phyloP scores from a whole-genome alignment of 2,797 vertebrate genomes.

The Cuculus canorus region DNA sequence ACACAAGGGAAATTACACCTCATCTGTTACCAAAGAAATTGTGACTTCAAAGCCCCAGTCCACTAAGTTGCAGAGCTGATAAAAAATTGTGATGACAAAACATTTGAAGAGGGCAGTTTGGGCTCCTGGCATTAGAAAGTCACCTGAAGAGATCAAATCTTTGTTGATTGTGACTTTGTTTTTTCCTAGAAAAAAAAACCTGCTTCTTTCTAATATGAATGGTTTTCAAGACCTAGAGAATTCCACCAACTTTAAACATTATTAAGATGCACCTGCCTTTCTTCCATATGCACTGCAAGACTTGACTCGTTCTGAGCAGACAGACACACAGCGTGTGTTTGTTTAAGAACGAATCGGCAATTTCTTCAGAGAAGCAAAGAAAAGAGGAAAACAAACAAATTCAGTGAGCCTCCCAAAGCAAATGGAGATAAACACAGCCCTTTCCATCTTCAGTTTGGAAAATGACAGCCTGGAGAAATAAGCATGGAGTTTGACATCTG shows the following conservation, averaged over 20 bases:
- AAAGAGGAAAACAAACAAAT: not conserved
- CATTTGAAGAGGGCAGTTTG: not conserved
- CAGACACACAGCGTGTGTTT: not conserved
- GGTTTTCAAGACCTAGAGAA: not conserved
- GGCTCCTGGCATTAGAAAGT: not conserved
- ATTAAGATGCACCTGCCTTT: not conserved
- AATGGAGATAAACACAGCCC: not conserved
- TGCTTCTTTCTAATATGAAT: not conserved
- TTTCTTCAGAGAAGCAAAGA: not conserved
- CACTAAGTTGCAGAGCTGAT: not conserved
- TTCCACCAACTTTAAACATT: not conserved
- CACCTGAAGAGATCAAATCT: not conserved
- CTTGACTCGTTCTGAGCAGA: not conserved
- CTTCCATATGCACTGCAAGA: not conserved
- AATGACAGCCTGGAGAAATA: slow-evolving; percentile 29
- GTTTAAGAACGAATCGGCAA: not conserved
- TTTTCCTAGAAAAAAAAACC: not conserved
- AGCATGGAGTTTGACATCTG: not conserved
- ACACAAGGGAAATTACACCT: not conserved
- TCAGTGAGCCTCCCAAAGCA: not conserved
- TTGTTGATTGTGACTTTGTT: not conserved
- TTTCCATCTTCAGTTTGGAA: slow-evolving; percentile 18
- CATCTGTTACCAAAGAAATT: not conserved
- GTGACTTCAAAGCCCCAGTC: not conserved
- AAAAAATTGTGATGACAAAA: not conserved